These are phyloP conservation scores for Prietella phreatophila DNA, from an alignment of 2,113 vertebrate genomes.

Conservation along the genomic window DNA sequence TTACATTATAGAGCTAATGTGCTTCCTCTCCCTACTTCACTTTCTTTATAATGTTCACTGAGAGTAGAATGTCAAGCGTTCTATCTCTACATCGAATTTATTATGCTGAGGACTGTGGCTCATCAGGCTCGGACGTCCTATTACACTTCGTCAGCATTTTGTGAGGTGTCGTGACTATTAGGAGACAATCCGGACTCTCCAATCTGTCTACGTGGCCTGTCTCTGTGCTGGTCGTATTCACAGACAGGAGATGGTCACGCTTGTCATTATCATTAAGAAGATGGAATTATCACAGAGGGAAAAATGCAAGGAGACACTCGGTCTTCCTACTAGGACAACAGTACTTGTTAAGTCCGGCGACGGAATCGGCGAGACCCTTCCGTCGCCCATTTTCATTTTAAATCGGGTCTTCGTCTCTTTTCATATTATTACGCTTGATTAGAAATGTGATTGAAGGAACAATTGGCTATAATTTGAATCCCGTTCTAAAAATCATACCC, in stretches of 20 bases:
- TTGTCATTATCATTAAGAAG: conserved; percentile 63
- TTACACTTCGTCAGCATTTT: conserved; percentile 50
- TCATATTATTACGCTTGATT: conserved; percentile 42
- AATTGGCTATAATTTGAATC: conserved; percentile 48
- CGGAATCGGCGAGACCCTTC: background rate
- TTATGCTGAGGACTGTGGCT: conserved; percentile 7
- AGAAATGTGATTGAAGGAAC: conserved; percentile 37
- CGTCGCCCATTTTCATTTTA: conserved; percentile 19
- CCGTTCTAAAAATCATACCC: conserved; percentile 56
- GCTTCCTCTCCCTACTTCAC: background rate
- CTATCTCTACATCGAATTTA: conserved; percentile 12
- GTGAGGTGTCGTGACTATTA: conserved; percentile 29
- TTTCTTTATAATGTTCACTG: conserved; percentile 4
- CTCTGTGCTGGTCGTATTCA: conserved; percentile 53
- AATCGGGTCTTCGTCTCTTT: conserved; percentile 11
- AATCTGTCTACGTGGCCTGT: conserved; percentile 41
- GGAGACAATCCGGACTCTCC: conserved; percentile 52
- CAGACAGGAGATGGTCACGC: conserved; percentile 44
- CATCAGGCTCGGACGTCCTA: conserved; percentile 38
- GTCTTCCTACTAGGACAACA: conserved; percentile 56
- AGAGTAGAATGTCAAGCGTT: conserved; percentile 19
- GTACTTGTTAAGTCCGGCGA: conserved; percentile 39
- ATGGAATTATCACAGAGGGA: conserved; percentile 54
- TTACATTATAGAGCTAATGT: background rate
- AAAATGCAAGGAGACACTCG: background rate